These are phyloP conservation scores for Chlorocebus sabaeus DNA, from an alignment of 2,113 vertebrate species.

Conservation along the genomic window DNA sequence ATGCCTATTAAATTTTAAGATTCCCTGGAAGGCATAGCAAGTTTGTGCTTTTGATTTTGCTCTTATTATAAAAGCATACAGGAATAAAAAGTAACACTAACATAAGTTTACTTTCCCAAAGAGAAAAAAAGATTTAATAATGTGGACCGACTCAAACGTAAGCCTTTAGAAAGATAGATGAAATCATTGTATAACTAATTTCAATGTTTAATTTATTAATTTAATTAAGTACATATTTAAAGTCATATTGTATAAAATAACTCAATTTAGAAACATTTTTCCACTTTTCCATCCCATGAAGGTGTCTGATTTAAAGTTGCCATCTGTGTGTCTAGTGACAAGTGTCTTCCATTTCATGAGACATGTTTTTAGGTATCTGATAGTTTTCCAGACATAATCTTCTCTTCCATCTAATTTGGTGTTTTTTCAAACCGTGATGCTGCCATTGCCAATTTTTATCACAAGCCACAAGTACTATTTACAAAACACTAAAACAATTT, in stretches of 20 bases:
- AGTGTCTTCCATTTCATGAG: not conserved
- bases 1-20: slow-evolving; percentile 45
- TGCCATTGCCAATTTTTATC: not conserved
- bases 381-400: not conserved
- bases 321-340: not conserved
- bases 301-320: not conserved
- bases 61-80: not conserved
- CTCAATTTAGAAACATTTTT: not conserved
- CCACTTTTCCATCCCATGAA: not conserved
- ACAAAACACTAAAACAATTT: not conserved
- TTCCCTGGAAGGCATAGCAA: slow-evolving; percentile 9
- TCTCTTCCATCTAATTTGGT: not conserved
- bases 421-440: not conserved
- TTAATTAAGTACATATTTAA: not conserved
- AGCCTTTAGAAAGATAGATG: not conserved
- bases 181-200: not conserved
- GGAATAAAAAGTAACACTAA: not conserved
- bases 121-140: not conserved
- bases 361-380: not conserved
- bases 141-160: not conserved
- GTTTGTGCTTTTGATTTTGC: slow-evolving; percentile 36
- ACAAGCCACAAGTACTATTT: not conserved
- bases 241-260: not conserved
- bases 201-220: not conserved
- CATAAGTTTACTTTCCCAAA: not conserved